Conservation (phyloP, 1,140 invertebrate species). For the Danaus melanippus region DNA sequence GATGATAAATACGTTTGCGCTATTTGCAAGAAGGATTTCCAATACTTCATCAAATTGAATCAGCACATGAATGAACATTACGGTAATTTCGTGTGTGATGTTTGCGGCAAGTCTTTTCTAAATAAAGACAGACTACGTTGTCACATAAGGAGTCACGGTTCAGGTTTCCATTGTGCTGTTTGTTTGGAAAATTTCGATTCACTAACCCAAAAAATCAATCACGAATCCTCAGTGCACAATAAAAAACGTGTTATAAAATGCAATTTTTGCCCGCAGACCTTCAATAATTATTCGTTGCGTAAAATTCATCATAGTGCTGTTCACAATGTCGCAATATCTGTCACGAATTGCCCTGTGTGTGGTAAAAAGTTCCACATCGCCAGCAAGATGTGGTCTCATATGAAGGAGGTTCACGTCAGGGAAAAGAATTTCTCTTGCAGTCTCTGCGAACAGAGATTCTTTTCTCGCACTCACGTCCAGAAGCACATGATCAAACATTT, state of each 20-base stretch:
- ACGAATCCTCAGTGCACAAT: constrained; percentile 41
- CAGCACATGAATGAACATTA: constrained; percentile 66
- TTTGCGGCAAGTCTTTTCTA: constrained; percentile 81
- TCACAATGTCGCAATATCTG: constrained; percentile 34
- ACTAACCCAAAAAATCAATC: constrained; percentile 36
- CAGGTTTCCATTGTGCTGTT: constrained; percentile 32
- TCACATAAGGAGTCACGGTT: constrained; percentile 42
- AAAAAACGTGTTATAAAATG: constrained; percentile 42
- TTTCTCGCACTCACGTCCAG: constrained; percentile 46
- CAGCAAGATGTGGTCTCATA: constrained; percentile 54
- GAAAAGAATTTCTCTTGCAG: constrained; percentile 55
- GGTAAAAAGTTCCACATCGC: constrained; percentile 43
- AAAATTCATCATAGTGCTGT: constrained; percentile 41
- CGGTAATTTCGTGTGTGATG: constrained; percentile 80
- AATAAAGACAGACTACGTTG: constrained; percentile 46
- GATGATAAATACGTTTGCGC: constrained; percentile 48
- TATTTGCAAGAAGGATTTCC: constrained; percentile 53
- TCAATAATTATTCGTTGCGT: constrained; percentile 41
- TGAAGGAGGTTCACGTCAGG: constrained; percentile 54
- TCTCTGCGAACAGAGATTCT: constrained; percentile 55
- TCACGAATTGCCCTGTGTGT: constrained; percentile 50
- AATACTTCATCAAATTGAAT: constrained; percentile 63
- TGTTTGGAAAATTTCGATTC: constrained; percentile 48
- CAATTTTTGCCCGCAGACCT: constrained; percentile 43
- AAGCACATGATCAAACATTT: constrained; percentile 73